Conservation (phyloP, 2,888 invertebrate species). For the Agriotes lineatus region DNA sequence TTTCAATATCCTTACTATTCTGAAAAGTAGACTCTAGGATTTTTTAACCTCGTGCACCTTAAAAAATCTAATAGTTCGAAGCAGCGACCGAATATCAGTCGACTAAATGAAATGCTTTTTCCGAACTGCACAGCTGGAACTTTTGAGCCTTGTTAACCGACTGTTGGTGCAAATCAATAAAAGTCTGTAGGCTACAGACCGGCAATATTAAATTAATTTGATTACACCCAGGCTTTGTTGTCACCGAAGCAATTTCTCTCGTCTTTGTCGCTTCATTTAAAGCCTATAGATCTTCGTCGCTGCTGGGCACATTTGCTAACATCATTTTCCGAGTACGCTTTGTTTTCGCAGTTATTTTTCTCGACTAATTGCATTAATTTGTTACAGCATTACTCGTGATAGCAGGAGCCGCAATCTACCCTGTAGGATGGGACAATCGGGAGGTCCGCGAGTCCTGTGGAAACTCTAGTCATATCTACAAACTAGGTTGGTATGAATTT, state of each 20-base stretch:
- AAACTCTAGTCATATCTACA: conserved; percentile 70
- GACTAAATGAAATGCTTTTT: too few species aligned
- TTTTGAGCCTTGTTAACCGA: background rate
- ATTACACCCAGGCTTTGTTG: background rate
- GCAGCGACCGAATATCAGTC: too few species aligned
- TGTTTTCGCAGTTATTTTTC: background rate
- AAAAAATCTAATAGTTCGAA: too few species aligned
- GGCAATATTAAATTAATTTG: conserved; percentile 12
- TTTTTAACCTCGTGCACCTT: too few species aligned
- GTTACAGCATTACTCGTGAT: conserved; percentile 71
- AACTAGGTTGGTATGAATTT: conserved; percentile 71
- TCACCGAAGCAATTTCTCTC: background rate
- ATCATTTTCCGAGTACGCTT: background rate
- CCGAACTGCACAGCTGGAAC: background rate
- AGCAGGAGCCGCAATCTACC: conserved; percentile 72
- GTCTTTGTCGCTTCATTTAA: background rate
- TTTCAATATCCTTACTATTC: too few species aligned
- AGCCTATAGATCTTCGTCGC: background rate
- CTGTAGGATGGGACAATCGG: conserved; percentile 74
- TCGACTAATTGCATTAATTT: background rate
- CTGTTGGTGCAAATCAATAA: background rate
- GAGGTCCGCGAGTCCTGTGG: conserved; percentile 75
- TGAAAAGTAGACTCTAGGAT: too few species aligned
- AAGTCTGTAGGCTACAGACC: background rate
- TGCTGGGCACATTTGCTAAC: too few species aligned